Evolutionary conservation across 2,797 vertebrate genomes (phyloP).

Genomic region (Melanotaenia pygmaea): DNA sequence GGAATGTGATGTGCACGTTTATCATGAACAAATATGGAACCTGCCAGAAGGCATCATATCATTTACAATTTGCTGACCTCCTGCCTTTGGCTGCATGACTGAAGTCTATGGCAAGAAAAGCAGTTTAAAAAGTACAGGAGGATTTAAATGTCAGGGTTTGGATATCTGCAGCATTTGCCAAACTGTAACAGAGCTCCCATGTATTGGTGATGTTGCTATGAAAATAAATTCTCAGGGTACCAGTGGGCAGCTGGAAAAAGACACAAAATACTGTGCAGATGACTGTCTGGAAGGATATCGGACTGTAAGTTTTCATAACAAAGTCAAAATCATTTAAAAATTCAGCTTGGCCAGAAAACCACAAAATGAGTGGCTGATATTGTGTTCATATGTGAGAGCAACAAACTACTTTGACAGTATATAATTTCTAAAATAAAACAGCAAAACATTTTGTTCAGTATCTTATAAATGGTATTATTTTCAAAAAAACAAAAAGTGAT

Average conservation of each 20-base stretch:
- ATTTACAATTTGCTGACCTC: slow-evolving; percentile 22
- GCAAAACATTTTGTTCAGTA: background rate
- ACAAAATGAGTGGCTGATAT: background rate
- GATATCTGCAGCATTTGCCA: slow-evolving; percentile 31
- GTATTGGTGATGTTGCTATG: slow-evolving; percentile 1
- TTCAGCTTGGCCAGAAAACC: background rate
- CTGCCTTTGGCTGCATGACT: slow-evolving; percentile 1
- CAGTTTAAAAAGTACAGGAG: slow-evolving; percentile 13
- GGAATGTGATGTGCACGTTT: slow-evolving; percentile 10
- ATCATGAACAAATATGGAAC: slow-evolving; percentile 28
- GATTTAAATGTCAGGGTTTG: slow-evolving; percentile 27
- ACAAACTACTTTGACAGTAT: background rate
- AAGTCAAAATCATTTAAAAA: slow-evolving; percentile 10
- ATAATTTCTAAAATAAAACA: slow-evolving; percentile 3
- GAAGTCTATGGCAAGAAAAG: slow-evolving; percentile 20
- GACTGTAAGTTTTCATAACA: background rate
- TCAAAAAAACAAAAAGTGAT: background rate
- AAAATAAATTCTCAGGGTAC: slow-evolving; percentile 27
- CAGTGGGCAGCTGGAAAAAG: slow-evolving; percentile 13
- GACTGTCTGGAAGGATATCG: slow-evolving; percentile 11
- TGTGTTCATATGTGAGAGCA: background rate
- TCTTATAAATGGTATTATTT: background rate
- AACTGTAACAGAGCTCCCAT: slow-evolving; percentile 40
- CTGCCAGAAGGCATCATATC: slow-evolving; percentile 21
- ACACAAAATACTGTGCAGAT: slow-evolving; percentile 8